phyloP scores from a whole-genome alignment of 2,797 vertebrate species.

The Spheniscus humboldti region DNA sequence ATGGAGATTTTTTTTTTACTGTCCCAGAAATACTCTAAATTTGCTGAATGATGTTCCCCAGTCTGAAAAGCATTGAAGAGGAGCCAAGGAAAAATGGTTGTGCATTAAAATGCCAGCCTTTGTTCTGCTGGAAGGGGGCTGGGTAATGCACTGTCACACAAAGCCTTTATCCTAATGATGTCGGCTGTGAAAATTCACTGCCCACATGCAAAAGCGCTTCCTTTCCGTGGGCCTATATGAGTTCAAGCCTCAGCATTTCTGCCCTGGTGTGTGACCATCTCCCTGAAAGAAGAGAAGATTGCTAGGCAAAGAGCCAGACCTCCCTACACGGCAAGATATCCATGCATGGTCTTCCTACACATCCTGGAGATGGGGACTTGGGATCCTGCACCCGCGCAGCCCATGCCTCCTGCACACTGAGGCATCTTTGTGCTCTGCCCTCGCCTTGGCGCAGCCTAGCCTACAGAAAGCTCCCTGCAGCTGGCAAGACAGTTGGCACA shows the following conservation, averaged over 20 bases:
- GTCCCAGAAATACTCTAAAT: background rate
- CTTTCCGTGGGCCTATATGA: background rate
- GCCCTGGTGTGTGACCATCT: background rate
- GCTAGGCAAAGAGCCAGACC: slow-evolving; percentile 11
- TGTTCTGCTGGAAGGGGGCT: background rate
- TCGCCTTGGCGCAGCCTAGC: background rate
- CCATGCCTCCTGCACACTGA: background rate
- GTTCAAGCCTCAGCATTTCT: slow-evolving; percentile 14
- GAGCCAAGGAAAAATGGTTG: background rate
- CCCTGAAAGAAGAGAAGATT: background rate
- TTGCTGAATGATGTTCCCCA: background rate
- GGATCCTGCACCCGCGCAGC: background rate
- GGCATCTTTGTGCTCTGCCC: background rate
- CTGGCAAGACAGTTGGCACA: background rate
- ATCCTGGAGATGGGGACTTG: background rate
- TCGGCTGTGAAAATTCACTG: slow-evolving; percentile 44
- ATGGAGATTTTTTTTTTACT: background rate
- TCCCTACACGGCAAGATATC: background rate
- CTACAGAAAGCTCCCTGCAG: background rate
- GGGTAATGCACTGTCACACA: background rate
- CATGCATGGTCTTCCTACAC: slow-evolving; percentile 1
- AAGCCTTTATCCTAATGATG: slow-evolving; percentile 7
- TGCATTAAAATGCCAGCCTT: slow-evolving; percentile 25
- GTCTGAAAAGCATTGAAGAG: background rate
- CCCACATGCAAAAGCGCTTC: slow-evolving; percentile 18